These are phyloP conservation scores for Ramphastos sulfuratus DNA, from an alignment of 2,113 vertebrate genomes.

Conservation along the genomic window DNA sequence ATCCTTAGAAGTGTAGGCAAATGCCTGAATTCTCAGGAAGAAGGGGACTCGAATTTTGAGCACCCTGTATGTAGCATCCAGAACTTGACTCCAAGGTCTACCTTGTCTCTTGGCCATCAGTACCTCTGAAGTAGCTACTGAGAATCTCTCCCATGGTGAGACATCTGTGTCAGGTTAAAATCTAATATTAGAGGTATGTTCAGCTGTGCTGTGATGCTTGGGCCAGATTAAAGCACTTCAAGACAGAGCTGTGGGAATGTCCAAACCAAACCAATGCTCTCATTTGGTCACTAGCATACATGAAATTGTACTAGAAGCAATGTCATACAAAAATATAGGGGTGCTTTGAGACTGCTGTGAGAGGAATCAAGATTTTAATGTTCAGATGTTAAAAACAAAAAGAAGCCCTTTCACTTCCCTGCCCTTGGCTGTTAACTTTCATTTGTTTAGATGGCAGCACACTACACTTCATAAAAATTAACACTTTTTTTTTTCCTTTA, in stretches of 20 bases:
- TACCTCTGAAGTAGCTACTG: neutral
- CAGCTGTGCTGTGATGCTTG: fast-evolving
- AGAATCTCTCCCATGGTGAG: fast-evolving
- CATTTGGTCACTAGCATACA: fast-evolving
- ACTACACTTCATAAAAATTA: constrained; percentile 58
- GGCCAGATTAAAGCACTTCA: neutral
- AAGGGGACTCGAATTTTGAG: neutral
- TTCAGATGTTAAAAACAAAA: neutral
- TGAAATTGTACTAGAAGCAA: neutral
- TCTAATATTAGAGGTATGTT: neutral
- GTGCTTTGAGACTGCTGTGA: neutral
- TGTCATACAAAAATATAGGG: neutral
- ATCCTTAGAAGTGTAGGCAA: neutral
- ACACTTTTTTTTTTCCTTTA: constrained; percentile 40
- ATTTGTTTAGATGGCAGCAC: constrained; percentile 53
- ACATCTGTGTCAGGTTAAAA: fast-evolving
- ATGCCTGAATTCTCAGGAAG: neutral
- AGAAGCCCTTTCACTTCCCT: neutral
- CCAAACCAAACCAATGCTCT: neutral
- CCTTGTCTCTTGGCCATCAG: neutral
- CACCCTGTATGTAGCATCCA: neutral
- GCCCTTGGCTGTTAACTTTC: constrained; percentile 25
- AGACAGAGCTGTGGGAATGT: neutral
- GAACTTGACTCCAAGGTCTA: neutral
- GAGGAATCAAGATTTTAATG: neutral